Base-by-base conservation (phyloP, 2,113 vertebrate genomes). In the Mesembrinibis cayennensis region DNA sequence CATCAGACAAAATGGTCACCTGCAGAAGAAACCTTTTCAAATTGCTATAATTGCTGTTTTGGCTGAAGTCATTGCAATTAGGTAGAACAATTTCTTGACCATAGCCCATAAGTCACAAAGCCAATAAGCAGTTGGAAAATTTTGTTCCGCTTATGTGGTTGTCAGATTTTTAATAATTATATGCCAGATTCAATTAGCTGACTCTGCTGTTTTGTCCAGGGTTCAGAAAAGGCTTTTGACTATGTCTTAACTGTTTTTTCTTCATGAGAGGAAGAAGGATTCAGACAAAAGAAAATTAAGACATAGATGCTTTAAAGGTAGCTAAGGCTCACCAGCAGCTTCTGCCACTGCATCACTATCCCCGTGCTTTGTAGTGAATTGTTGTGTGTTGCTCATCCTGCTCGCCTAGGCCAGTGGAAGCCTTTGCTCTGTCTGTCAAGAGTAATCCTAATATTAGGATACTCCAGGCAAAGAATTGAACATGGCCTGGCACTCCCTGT, bases 391-490 rank as follows among this genome's bases (percentile, higher is more conserved):
- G 72, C n/a, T 92, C 45, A 63, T 92, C 56, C 82, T 84, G 44
- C 53, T 63, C 22, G 73, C 58, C 69, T 80, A 82, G 84, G 89
- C 76, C 84, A 67, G 49, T 56, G 42, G 70, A 95, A 96, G 87
- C 58, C 89, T 92, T 92, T 96, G 22, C 83, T 93, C 77, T 87
- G 55, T 82, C 88, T 95, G 93, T 96, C 93, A 96, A 82, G 71
- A 90, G 44, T 81, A 94, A 96, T 95, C 70, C 87, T 61, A 93
- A 95, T 90, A 96, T 70, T 87, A 88, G 87, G 47, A 53, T 78
- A 90, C 82, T 96, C 77, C 69, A 84, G 82, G 80, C 87, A 87
- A 89, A 87, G 67, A 71, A 88, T 3, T 76, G 87, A 95, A 88
- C 58, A 9, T 32, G 74, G 52, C 81, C 93, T 95, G 94, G 92